These are phyloP conservation scores for Anisognathus igniventris DNA, from an alignment of 2,797 vertebrate genomes.

Conservation along the genomic window DNA sequence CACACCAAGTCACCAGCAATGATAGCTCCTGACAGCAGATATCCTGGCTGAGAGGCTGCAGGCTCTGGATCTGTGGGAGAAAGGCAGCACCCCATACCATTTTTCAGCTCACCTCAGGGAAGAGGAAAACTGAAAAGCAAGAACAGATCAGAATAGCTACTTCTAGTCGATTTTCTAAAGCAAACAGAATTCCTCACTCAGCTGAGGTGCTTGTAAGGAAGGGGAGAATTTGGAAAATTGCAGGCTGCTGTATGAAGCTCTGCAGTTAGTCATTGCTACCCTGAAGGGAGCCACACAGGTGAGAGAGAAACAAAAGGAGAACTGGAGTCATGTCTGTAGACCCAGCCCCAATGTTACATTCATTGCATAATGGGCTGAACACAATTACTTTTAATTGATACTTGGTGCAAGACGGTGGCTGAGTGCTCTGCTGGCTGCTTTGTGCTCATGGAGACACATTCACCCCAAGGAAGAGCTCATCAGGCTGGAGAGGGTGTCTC, in stretches of 20 bases:
- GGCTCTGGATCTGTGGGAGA: neutral
- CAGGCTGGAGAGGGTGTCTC: slow-evolving; percentile 19
- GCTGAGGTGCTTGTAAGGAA: neutral
- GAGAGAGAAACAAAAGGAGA: neutral
- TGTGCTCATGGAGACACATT: neutral
- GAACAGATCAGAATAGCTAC: neutral
- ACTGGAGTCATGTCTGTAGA: neutral
- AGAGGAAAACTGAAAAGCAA: neutral
- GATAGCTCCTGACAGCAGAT: neutral
- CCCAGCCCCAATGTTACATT: neutral
- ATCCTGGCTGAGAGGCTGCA: neutral
- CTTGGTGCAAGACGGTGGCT: neutral
- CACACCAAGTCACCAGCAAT: neutral
- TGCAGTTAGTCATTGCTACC: neutral
- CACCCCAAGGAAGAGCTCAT: neutral
- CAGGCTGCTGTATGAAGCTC: neutral
- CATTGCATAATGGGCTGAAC: neutral
- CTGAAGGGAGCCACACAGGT: neutral
- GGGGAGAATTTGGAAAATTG: neutral
- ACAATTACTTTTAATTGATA: neutral
- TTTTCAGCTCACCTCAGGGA: neutral
- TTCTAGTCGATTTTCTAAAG: neutral
- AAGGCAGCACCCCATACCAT: neutral
- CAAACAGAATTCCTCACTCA: neutral
- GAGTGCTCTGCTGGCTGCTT: neutral